These are phyloP conservation scores for Phyllostomus discolor DNA, from an alignment of 2,113 vertebrate species.

Conservation along the genomic window DNA sequence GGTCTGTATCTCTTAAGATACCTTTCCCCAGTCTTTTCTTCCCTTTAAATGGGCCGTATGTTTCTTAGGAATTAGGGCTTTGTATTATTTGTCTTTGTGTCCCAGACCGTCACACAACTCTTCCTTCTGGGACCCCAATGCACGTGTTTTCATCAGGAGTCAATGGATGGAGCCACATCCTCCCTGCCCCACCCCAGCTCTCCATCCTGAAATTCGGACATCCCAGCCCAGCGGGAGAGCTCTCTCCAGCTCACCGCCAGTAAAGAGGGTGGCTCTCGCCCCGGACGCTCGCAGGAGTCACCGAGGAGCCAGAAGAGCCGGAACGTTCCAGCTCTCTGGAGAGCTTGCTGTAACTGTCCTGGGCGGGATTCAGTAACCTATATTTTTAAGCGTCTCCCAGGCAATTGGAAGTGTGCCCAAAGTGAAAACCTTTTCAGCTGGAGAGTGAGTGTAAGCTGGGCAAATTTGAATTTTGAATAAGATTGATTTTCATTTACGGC, in stretches of 20 bases:
- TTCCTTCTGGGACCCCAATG: not conserved
- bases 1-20: not conserved
- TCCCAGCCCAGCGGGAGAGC: not conserved
- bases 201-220: not conserved
- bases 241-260: not conserved
- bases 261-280: not conserved
- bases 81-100: not conserved
- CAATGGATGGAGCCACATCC: not conserved
- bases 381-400: slow-evolving; percentile 52
- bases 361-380: slow-evolving; percentile 2
- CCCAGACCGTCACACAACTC: not conserved
- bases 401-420: slow-evolving; percentile 8
- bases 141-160: not conserved
- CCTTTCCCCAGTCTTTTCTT: not conserved
- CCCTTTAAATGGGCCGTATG: not conserved
- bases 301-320: not conserved
- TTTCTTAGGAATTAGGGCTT: not conserved
- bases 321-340: not conserved
- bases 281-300: not conserved
- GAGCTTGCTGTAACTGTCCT: slow-evolving; percentile 2
- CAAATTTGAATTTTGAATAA: slow-evolving; percentile 60
- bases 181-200: not conserved
- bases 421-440: slow-evolving; percentile 40
- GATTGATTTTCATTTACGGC: slow-evolving; percentile 50
- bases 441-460: slow-evolving; percentile 44